phyloP scores from a whole-genome alignment of 92 coral and sea anemone genomes.

The Zoanthus solanderi region DNA sequence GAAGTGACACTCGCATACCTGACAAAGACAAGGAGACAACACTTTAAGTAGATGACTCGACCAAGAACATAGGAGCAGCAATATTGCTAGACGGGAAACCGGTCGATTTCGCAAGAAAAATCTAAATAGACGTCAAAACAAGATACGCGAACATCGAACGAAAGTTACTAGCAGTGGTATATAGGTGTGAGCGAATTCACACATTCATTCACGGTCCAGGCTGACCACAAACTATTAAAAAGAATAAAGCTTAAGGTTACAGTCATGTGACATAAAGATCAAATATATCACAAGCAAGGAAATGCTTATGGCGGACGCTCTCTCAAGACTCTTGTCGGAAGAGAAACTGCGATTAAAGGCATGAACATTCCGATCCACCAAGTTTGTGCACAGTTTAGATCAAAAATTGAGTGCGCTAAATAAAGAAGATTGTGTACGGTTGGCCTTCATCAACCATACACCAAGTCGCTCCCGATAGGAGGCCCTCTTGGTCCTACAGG shows the following conservation, averaged over 20 bases:
- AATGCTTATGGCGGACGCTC: conserved; percentile 56
- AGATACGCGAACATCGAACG: conserved; percentile 19
- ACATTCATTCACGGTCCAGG: conserved; percentile 47
- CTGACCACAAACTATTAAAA: conserved; percentile 50
- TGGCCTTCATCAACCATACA: neutral
- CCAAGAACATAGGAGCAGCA: conserved; percentile 42
- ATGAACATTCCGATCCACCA: neutral
- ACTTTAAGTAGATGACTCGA: conserved; percentile 37
- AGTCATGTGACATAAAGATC: neutral
- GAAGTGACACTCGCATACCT: conserved; percentile 44
- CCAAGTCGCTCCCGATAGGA: neutral
- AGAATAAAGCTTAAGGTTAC: conserved; percentile 32
- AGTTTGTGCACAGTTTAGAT: neutral
- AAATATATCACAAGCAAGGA: conserved; percentile 5
- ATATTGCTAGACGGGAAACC: conserved; percentile 43
- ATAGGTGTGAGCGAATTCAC: conserved; percentile 55
- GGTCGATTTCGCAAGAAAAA: conserved; percentile 38
- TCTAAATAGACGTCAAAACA: conserved; percentile 24
- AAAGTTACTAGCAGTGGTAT: conserved; percentile 49
- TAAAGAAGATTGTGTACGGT: neutral
- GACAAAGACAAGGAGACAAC: conserved; percentile 12
- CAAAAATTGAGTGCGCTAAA: neutral
- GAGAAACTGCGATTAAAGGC: neutral
- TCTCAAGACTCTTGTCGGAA: conserved; percentile 39
- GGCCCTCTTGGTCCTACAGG: conserved; percentile 32